phyloP scores from a whole-genome alignment of 92 coral and sea anemone species.

The Blastomussa wellsi region DNA sequence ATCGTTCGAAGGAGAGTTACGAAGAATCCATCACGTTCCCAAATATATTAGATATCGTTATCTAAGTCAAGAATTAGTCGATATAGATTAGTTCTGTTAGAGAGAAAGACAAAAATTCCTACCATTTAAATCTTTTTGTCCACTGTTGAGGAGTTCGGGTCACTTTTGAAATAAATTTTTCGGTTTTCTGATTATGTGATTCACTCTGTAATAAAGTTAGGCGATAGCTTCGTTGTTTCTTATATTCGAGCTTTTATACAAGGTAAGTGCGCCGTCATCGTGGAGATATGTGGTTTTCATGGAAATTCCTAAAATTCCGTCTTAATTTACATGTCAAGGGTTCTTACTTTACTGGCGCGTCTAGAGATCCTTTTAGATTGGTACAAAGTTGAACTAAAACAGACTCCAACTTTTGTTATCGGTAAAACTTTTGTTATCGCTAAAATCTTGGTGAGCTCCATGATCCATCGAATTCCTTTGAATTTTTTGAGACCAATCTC shows the following conservation, averaged over 20 bases:
- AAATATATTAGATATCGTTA: background rate
- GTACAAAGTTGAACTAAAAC: background rate
- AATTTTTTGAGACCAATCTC: background rate
- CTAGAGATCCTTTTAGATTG: background rate
- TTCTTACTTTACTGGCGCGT: background rate
- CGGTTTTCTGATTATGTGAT: background rate
- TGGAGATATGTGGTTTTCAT: background rate
- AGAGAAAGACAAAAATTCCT: background rate
- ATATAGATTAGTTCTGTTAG: background rate
- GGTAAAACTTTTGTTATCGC: background rate
- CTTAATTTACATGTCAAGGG: background rate
- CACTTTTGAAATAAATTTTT: background rate
- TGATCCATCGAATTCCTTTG: slow-evolving; percentile 1
- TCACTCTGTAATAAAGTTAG: background rate
- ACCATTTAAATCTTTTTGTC: background rate
- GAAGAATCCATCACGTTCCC: slow-evolving; percentile 31
- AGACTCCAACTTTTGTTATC: background rate
- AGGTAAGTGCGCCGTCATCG: background rate
- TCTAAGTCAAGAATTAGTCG: background rate
- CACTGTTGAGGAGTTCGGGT: background rate
- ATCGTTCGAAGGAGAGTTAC: background rate
- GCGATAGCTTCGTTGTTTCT: background rate
- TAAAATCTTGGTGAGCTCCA: background rate
- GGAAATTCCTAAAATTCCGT: background rate
- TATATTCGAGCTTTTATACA: background rate